Base-by-base conservation (phyloP, 2,113 vertebrate species). In the Dasypus novemcinctus region DNA sequence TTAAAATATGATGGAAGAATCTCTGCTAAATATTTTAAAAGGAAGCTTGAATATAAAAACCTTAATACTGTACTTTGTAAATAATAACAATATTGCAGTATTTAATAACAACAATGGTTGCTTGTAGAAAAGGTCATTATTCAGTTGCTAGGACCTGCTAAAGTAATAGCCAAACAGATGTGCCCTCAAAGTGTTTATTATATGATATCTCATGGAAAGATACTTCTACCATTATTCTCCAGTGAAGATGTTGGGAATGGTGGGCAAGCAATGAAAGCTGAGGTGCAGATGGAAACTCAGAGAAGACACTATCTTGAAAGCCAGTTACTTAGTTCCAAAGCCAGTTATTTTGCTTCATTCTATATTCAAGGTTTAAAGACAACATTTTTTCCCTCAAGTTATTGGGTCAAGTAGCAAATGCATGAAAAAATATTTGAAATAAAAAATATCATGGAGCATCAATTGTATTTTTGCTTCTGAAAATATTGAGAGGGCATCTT, bases 341-440 rank as follows among this genome's bases (percentile, higher is more conserved):
- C 21, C 23, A 96, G 66, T 93, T 88, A 57, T 81, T 93, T 93
- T 87, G 46, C 43, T 80, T 33, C 36, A 95, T 87, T 95, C 61
- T 15, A 64, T 15, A 92, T 13, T 86, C 43, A 89, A 76, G n/a
- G 4, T 81, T 91, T 61, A 69, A 18, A 95, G 52, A 68, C 54
- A 87, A 49, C 14, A 29, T 38, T 89, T 49, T 71, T 82, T 33
- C 11, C 46, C 17, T 87, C 38, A 95, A 59, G 83, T 64, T 93
- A 74, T 71, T 94, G 49, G 63, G 87, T 87, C 81, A 93, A 93
- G n/a, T 79, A 95, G n/a, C 4, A 89, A 33, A 71, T 63, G 13
- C 7, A 88, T 93, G 52, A 91, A 80, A 80, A 94, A 86, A 36
- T 93, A 91, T 85, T 80, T 96, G 72, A 86, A 85, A 89, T 94